Conservation (phyloP, 2,888 invertebrate species). For the Caenorhabditis plicata region DNA sequence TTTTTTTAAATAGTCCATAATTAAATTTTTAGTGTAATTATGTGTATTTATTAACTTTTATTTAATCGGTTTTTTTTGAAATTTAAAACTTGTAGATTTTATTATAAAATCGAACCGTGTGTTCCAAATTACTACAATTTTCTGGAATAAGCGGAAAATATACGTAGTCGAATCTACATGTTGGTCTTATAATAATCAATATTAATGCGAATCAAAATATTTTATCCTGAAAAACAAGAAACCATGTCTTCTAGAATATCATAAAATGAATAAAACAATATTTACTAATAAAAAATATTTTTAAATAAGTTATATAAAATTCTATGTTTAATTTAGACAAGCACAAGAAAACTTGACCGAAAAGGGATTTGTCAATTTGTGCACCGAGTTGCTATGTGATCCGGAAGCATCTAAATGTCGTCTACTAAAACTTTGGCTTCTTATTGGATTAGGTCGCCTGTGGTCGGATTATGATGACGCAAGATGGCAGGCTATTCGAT, state of each 20-base stretch:
- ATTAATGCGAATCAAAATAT: not conserved
- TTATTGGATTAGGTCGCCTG: slow-evolving; percentile 84
- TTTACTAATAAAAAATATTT: not conserved
- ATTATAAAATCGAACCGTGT: too few relatives aligned
- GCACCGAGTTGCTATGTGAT: slow-evolving; percentile 84
- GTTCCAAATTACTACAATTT: too few relatives aligned
- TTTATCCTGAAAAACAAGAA: too few relatives aligned
- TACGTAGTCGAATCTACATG: too few relatives aligned
- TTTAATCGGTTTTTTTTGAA: too few relatives aligned
- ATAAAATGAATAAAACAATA: not conserved
- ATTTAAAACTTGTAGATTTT: too few relatives aligned
- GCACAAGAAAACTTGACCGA: slow-evolving; percentile 80
- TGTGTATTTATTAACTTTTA: not conserved
- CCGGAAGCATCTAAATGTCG: slow-evolving; percentile 67
- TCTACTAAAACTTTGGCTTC: slow-evolving; percentile 76
- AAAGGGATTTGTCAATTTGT: slow-evolving; percentile 80
- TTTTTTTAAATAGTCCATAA: not conserved
- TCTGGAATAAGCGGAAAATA: too few relatives aligned
- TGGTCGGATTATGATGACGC: slow-evolving; percentile 84
- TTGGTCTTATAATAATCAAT: too few relatives aligned
- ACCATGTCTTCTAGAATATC: too few relatives aligned
- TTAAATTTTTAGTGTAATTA: not conserved
- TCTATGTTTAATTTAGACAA: slow-evolving; percentile 20
- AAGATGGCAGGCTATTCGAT: slow-evolving; percentile 88
- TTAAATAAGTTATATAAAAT: slow-evolving; percentile 9